Base-by-base conservation (phyloP, 2,113 vertebrate species). In the Trematomus loennbergii region DNA sequence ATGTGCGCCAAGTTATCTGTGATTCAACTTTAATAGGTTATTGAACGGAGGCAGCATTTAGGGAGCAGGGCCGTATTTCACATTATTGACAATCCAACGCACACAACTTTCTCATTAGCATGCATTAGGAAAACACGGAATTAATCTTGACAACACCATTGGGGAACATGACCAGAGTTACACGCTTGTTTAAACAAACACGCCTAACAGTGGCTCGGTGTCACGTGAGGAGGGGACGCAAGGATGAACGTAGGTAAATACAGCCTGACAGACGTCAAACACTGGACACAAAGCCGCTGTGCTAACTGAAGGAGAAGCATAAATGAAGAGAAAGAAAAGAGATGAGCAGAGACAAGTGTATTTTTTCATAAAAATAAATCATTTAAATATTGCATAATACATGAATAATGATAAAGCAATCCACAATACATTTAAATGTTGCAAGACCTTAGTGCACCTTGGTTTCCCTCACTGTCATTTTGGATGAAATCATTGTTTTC, bases 1-100 rank as follows among this genome's bases (percentile, higher is more conserved):
- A 94, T 93, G 93, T 79, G 78, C 75, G 91, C 93, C 94, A 94
- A 95, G 93, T 94, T 94, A 94, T 95, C 94, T 95, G 95, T 95
- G 94, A 95, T 95, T 95, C 95, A 95, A 91, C 93, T 94, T 95
- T 96, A 96, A 96, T 95, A 94, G 95, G 94, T 94, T 96, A 96
- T 96, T 95, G 95, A 96, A 93, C 94, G 86, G 87, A 85, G 83
- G 75, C 87, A 87, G 92, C 94, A 95, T 95, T 95, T 95, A 94
- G 94, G 93, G 88, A 95, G 93, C 92, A 70, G 81, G 90, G 90
- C 92, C 82, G 93, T 94, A 94, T 94, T 95, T 95, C 94, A 95
- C 79, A 54, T 89, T 95, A 95, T 95, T 93, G 94, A 95, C 93
- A 93, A 94, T 94, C 91, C 95, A 95, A 95, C 81, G 86, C 93